Percentiles rank a stretch among this genome's conserved stretches.
phyloP scores from a whole-genome alignment of 2,797 vertebrate genomes.

The Platyrinchus mystaceus region DNA sequence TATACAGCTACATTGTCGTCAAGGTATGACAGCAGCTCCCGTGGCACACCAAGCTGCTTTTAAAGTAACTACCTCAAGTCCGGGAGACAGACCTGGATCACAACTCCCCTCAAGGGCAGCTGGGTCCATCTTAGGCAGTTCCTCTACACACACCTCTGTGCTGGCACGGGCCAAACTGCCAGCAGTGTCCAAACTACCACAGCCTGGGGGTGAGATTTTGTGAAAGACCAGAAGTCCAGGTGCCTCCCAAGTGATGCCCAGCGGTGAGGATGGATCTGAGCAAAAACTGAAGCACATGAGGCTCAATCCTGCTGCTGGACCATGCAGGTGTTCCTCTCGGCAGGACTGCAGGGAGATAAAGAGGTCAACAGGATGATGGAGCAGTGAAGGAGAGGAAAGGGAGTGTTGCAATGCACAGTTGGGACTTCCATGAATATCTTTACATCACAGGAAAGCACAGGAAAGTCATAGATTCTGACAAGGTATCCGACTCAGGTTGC shows the following conservation, averaged over 20 bases:
- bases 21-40: not conserved
- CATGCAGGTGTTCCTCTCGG: not conserved
- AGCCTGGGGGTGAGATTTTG: not conserved
- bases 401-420: fast-evolving
- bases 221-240: not conserved
- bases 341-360: not conserved
- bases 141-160: fast-evolving
- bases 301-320: not conserved
- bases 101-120: not conserved
- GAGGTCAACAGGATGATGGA: not conserved
- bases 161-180: not conserved
- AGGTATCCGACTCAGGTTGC: not conserved
- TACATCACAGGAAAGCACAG: not conserved
- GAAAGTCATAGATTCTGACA: not conserved
- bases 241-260: not conserved
- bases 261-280: not conserved
- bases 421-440: fast-evolving
- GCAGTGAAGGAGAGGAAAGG: not conserved
- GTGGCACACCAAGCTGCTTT: not conserved
- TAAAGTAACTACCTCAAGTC: not conserved
- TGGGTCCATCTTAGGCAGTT: not conserved
- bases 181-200: not conserved
- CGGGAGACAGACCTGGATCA: not conserved
- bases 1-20: not conserved
- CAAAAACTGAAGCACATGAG: not conserved